phyloP scores from a whole-genome alignment of 2,888 invertebrate genomes.

The Tiliacea aurago region DNA sequence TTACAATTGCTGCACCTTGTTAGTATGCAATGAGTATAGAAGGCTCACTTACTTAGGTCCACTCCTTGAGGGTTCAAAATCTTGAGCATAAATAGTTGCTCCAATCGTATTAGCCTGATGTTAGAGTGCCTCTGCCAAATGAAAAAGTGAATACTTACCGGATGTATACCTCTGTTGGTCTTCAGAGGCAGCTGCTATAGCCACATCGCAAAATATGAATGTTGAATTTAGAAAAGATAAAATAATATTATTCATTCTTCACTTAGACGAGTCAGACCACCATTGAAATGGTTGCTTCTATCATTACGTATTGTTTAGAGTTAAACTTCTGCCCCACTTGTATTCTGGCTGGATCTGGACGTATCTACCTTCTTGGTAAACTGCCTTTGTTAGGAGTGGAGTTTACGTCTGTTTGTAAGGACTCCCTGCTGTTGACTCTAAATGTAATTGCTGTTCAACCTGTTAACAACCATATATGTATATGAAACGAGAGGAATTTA shows the following conservation, averaged over 20 bases:
- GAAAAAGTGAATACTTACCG: not conserved
- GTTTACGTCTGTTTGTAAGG: slow-evolving; percentile 53
- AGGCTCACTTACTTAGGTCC: slow-evolving; percentile 20
- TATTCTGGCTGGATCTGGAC: not conserved
- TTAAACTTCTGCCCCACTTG: slow-evolving; percentile 21
- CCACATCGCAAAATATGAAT: not conserved
- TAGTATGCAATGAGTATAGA: slow-evolving; percentile 4
- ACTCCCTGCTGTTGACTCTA: slow-evolving; percentile 42
- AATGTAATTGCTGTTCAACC: slow-evolving; percentile 53
- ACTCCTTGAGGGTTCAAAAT: not conserved
- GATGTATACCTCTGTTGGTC: not conserved
- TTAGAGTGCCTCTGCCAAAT: not conserved
- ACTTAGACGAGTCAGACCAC: not conserved
- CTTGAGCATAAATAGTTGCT: not conserved
- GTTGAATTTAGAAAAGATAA: not conserved
- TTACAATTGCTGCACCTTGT: slow-evolving; percentile 53
- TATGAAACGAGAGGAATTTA: not conserved
- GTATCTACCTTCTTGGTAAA: slow-evolving; percentile 61
- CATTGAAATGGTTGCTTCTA: not conserved
- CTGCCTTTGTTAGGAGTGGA: slow-evolving; percentile 59
- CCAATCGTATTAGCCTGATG: not conserved
- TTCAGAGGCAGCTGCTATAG: not conserved
- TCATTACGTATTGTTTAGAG: not conserved
- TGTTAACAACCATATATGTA: too few species aligned
- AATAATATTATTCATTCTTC: not conserved